phyloP scores from a whole-genome alignment of 2,888 invertebrate species.

The Alsophila aescularia region DNA sequence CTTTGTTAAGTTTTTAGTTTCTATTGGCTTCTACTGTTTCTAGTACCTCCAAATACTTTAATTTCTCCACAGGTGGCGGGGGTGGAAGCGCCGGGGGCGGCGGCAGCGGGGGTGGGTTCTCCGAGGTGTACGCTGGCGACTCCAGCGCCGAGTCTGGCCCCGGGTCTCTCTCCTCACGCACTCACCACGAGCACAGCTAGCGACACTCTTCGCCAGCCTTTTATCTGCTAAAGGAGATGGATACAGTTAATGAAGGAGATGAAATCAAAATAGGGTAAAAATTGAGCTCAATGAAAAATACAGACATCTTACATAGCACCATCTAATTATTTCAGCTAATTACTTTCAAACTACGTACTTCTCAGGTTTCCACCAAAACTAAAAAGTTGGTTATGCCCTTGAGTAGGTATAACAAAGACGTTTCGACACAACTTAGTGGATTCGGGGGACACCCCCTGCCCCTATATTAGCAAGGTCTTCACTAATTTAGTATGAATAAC shows the following conservation, averaged over 20 bases:
- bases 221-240: conserved; percentile 7
- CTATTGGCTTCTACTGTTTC: too few species aligned
- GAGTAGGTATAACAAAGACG: too few species aligned
- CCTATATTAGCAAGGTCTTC: too few species aligned
- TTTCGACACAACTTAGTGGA: too few species aligned
- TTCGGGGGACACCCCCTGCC: too few species aligned
- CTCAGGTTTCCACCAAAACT: too few species aligned
- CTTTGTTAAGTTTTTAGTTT: too few species aligned
- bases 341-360: too few species aligned
- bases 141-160: conserved; percentile 79
- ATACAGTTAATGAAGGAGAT: background rate
- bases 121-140: conserved; percentile 79
- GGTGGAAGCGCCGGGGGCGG: conserved; percentile 63
- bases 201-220: conserved; percentile 43
- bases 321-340: too few species aligned
- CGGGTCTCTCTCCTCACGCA: conserved; percentile 75
- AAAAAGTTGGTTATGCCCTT: too few species aligned
- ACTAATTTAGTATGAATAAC: background rate
- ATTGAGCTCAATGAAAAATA: background rate
- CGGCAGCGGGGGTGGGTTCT: conserved; percentile 74
- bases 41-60: background rate
- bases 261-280: background rate
- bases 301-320: too few species aligned
- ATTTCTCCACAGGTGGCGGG: conserved; percentile 29
- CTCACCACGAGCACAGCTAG: conserved; percentile 80